Evolutionary conservation across 1,140 invertebrate species (phyloP).

Genomic region (Philopotamus ludificatus): DNA sequence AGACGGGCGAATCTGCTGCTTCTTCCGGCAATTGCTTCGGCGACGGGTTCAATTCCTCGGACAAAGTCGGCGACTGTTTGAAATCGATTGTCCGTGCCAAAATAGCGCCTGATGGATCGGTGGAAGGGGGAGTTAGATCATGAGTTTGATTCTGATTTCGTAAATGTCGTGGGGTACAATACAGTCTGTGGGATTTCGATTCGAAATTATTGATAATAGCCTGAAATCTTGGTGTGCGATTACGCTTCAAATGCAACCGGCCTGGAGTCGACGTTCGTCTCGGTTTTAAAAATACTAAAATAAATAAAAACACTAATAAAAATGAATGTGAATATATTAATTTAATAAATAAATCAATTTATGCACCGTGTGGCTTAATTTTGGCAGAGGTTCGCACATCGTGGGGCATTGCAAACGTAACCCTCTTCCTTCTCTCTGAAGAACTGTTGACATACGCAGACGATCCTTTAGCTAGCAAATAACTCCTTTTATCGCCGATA

Average conservation of each 20-base stretch:
- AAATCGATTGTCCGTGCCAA: conserved; percentile 53
- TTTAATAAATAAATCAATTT: neutral
- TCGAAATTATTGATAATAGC: conserved; percentile 55
- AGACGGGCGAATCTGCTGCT: neutral
- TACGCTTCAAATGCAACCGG: conserved; percentile 45
- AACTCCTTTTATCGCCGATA: conserved; percentile 8
- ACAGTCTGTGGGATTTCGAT: conserved; percentile 41
- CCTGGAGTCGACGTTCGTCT: conserved; percentile 53
- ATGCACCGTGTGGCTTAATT: conserved; percentile 13
- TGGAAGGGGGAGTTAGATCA: conserved; percentile 47
- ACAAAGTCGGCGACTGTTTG: conserved; percentile 46
- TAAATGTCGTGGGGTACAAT: conserved; percentile 26
- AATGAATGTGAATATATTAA: neutral
- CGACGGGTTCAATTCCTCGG: conserved; percentile 20
- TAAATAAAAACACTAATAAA: neutral
- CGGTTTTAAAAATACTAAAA: conserved; percentile 52
- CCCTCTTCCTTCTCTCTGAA: conserved; percentile 28
- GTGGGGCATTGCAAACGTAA: conserved; percentile 24
- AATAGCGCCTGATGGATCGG: conserved; percentile 44
- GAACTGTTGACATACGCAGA: conserved; percentile 2
- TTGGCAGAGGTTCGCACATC: neutral
- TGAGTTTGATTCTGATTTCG: conserved; percentile 40
- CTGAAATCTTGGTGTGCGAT: conserved; percentile 51
- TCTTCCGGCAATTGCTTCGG: neutral
- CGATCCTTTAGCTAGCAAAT: neutral